Evolutionary conservation across 2,797 vertebrate genomes (phyloP).

Genomic region (Loriculus beryllinus): DNA sequence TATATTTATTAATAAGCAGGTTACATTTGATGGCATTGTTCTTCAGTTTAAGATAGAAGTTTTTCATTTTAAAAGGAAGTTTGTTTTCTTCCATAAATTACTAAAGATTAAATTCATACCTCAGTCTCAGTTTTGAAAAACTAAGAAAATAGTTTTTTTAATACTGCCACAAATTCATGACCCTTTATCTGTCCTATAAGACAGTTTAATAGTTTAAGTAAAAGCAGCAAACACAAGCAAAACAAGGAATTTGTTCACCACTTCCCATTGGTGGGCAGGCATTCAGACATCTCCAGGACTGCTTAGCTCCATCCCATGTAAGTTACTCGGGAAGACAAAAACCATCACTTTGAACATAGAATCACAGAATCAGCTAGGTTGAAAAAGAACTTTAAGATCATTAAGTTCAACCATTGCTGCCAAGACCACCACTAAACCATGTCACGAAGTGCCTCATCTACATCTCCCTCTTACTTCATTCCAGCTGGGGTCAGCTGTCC

Average conservation of each 20-base stretch:
- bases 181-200: fast-evolving
- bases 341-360: background rate
- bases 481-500: background rate
- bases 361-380: background rate
- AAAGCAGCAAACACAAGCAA: background rate
- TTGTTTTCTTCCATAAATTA: background rate
- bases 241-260: background rate
- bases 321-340: background rate
- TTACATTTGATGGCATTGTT: background rate
- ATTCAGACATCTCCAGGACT: background rate
- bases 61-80: background rate
- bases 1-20: background rate
- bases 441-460: background rate
- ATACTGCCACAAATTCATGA: background rate
- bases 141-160: background rate
- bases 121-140: background rate
- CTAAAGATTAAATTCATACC: background rate
- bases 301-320: background rate
- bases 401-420: background rate
- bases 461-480: background rate
- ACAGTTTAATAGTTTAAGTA: background rate
- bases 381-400: background rate
- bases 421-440: background rate
- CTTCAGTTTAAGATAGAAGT: background rate
- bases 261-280: background rate